Evolutionary conservation across 64 coral and sea anemone genomes (phyloP), one percentile per base, ranked within the genome.

Genomic region (Orbicella faveolata): DNA sequence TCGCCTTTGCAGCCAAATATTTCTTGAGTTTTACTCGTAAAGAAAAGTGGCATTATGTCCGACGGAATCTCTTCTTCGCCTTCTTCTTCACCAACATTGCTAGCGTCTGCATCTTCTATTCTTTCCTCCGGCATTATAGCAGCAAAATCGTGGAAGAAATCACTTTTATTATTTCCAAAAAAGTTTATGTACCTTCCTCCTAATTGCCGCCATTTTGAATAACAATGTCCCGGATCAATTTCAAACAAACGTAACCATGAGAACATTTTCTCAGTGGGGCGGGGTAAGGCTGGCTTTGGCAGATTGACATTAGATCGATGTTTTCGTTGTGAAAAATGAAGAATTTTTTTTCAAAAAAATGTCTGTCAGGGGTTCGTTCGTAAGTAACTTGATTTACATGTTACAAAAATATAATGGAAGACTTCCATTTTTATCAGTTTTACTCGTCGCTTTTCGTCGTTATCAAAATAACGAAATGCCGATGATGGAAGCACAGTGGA

Each of bases 1-100:
- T 96, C 97, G 19, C 90, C 97, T 36, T 87, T 93, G 86, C 97
- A 99, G 66, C 80, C 94, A 93, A 99, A 99, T 77, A 99, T 93
- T 77, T 99, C 94, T 81, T 99, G 97, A 0, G 97, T 99, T 79
- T 99, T 99, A 73, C 94, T 99, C 1, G 97, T 99, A 63, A 99
- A 99, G 79, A 99, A 99, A 78, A 99, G 97, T 17, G 97, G 94
- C 80, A 99, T 84, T 44, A 99, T 95, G 76, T 99, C 97, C 13
- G 88, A 67, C 15, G 92, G 96, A 36, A 83, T 74, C 30, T 94
- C 93, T 39, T 89, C 92, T 73, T 87, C 89, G 61, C 78, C 92
- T 59, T 94, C 95, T 53, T 89, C 92, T 69, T 96, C 95, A 36
- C 83, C 91, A 20, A 54, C 79, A 61, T 80, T 48, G 65, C 79